Evolutionary conservation across 2,888 invertebrate species (phyloP), one percentile per base, ranked within the genome.

Genomic region (Caradrina kadenii): DNA sequence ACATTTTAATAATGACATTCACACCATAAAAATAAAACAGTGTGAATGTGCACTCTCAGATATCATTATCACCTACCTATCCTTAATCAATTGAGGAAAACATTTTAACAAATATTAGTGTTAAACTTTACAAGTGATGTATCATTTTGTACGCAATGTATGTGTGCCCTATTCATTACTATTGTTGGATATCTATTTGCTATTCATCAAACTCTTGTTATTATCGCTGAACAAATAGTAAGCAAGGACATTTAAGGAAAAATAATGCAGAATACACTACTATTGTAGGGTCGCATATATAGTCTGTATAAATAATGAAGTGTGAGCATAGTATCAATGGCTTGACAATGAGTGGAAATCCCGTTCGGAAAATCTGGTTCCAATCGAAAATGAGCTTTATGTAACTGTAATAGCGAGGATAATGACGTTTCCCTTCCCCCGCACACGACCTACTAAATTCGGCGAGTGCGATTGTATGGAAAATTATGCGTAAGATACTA

Each of bases 121-220:
- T 64, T 26, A 45, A 26, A 39, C 48, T 45, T 15, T 35, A 61
- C 52, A 48, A 56, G 56, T 68, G 21, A 60, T 71, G 26, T n/a
- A 72, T n/a, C n/a, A 19, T 64, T 79, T 79, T 73, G 74, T 64
- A 73, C 79, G 63, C 60, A 19, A 49, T 39, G 53, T 35, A 42
- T 50, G 17, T 61, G 39, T 15, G 52, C 7, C 17, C 15, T 19
- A 73, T 75, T 79, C 79, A 56, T 42, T 56, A 79, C 45, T 64
- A 61, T 63, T 64, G 55, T 72, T 53, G 35, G 7, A 35, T 35
- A 35, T 56, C 19, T 60, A 64, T 52, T 75, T 73, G 35, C 39
- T 49, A 73, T 75, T 73, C 64, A 35, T 60, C 17, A 48, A 52
- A 61, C 59, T 42, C 19, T 52, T 55, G 35, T 26, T 52, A 53